phyloP scores from a whole-genome alignment of 2,113 vertebrate genomes.

The Melanostigma gelatinosum region DNA sequence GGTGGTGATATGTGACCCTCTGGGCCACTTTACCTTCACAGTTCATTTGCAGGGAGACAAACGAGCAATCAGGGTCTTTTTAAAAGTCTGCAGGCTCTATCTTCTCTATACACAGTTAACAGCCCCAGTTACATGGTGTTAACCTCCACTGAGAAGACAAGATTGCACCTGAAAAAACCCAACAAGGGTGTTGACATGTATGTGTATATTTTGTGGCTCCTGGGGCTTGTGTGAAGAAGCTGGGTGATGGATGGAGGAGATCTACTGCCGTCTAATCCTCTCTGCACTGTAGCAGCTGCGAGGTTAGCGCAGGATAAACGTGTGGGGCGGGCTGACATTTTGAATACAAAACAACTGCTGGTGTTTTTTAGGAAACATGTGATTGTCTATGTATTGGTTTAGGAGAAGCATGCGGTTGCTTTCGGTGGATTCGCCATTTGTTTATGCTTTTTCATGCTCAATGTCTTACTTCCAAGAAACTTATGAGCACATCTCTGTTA shows the following conservation, averaged over 20 bases:
- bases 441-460: neutral
- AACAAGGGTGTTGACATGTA: neutral
- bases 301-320: constrained; percentile 36
- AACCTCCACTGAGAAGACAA: constrained; percentile 12
- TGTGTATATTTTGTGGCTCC: constrained; percentile 9
- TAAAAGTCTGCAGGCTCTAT: constrained; percentile 19
- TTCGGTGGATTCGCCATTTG: neutral
- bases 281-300: constrained; percentile 7
- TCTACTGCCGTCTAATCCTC: constrained; percentile 38
- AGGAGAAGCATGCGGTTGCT: too few species aligned
- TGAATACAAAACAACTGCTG: neutral
- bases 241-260: constrained; percentile 44
- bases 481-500: neutral
- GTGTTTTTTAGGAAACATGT: too few species aligned
- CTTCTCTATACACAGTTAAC: neutral
- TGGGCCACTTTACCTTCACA: constrained; percentile 9
- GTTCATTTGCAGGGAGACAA: constrained; percentile 26
- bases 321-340: too few species aligned
- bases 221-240: neutral
- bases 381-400: too few species aligned
- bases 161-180: neutral
- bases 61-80: constrained; percentile 16
- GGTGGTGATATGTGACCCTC: neutral
- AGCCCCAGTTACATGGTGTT: neutral
- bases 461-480: neutral